Percentiles rank a stretch among this genome's conserved stretches.
phyloP scores from a whole-genome alignment of 2,113 vertebrate species.

The Pseudopipra pipra region DNA sequence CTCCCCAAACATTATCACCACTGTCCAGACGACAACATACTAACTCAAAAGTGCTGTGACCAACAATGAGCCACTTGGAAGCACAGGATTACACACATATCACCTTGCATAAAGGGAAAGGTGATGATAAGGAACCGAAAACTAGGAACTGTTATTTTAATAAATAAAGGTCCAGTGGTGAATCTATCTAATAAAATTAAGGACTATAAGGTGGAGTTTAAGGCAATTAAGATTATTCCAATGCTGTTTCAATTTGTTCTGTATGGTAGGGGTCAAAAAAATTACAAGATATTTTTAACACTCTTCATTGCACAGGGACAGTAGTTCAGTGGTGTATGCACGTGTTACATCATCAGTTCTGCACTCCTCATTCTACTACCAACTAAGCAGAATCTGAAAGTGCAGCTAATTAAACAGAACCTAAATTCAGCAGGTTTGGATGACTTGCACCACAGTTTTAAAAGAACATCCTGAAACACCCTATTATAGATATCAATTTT shows the following conservation, averaged over 20 bases:
- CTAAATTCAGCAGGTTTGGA: slow-evolving; percentile 41
- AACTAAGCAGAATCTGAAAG: slow-evolving; percentile 23
- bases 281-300: background rate
- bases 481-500: background rate
- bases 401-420: slow-evolving; percentile 40
- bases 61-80: background rate
- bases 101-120: background rate
- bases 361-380: background rate
- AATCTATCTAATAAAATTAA: background rate
- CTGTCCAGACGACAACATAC: background rate
- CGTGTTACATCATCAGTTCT: background rate
- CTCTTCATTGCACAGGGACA: background rate
- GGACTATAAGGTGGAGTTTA: background rate
- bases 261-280: background rate
- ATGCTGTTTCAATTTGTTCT: background rate
- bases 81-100: background rate
- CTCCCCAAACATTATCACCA: background rate
- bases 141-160: background rate
- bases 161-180: background rate
- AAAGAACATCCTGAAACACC: slow-evolving; percentile 20
- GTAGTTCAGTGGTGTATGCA: background rate
- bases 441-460: background rate
- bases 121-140: slow-evolving; percentile 3
- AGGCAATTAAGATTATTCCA: background rate
- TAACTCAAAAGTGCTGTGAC: background rate